Conservation (phyloP, 2,888 invertebrate species). For the Dinocampus coccinellae region DNA sequence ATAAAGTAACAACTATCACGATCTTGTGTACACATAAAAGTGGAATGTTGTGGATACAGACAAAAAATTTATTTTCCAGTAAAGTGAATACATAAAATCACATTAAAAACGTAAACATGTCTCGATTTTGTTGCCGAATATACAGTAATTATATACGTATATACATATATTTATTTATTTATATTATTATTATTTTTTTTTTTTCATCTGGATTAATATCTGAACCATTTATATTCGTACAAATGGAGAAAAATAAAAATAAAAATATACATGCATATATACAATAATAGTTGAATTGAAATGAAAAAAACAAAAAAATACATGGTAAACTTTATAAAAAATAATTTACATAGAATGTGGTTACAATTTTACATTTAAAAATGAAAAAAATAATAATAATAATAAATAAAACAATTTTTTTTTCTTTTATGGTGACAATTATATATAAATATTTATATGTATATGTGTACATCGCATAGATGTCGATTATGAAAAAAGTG, state of each 20-base stretch:
- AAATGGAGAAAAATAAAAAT: not conserved
- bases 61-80: too few species aligned
- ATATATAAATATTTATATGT: too few species aligned
- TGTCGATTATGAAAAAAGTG: slow-evolving; percentile 13
- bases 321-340: not conserved
- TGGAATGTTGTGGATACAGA: too few species aligned
- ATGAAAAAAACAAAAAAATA: slow-evolving; percentile 14
- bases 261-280: slow-evolving; percentile 11
- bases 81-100: too few species aligned
- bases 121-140: too few species aligned
- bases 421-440: too few species aligned
- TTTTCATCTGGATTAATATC: slow-evolving; percentile 4
- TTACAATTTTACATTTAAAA: slow-evolving; percentile 24
- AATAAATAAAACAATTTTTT: too few species aligned
- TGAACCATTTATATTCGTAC: slow-evolving; percentile 13
- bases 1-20: not conserved
- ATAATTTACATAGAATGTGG: slow-evolving; percentile 18
- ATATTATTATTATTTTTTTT: too few species aligned
- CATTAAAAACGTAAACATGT: too few species aligned
- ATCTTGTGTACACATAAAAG: slow-evolving; percentile 9
- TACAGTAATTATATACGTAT: too few species aligned
- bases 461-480: slow-evolving; percentile 8
- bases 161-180: not conserved
- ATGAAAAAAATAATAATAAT: not conserved
- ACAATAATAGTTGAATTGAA: slow-evolving; percentile 19